Evolutionary conservation across 30 jellyfish, hydroid and myxozoan species (phyloP).

Genomic region (Aurelia coerulea): DNA sequence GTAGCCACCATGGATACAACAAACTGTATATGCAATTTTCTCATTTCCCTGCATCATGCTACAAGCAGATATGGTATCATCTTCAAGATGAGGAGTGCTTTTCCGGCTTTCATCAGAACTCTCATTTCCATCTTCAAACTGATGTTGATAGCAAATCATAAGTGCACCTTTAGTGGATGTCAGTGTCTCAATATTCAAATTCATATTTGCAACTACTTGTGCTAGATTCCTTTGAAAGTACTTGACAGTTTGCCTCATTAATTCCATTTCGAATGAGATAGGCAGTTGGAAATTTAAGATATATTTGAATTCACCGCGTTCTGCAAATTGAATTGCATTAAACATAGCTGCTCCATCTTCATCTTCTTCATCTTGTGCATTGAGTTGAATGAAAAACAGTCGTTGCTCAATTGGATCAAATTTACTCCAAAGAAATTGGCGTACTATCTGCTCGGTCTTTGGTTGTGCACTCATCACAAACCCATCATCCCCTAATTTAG

Average conservation of each 20-base stretch:
- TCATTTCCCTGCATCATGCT: conserved; percentile 35
- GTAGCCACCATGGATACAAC: conserved; percentile 88
- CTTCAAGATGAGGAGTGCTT: conserved; percentile 41
- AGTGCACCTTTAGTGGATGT: conserved; percentile 69
- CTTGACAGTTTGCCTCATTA: conserved; percentile 50
- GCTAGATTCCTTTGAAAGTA: conserved; percentile 53
- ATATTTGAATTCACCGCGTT: conserved; percentile 62
- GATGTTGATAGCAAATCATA: conserved; percentile 82
- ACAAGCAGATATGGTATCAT: conserved; percentile 50
- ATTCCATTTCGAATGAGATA: conserved; percentile 51
- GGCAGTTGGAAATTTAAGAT: conserved; percentile 76
- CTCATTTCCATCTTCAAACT: conserved; percentile 9
- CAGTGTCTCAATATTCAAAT: conserved; percentile 63
- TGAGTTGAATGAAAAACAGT: conserved; percentile 67
- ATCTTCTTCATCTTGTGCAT: conserved; percentile 82
- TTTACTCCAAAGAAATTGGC: conserved; percentile 84
- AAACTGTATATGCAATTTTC: conserved; percentile 55
- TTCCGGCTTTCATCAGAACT: background rate
- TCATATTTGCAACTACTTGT: conserved; percentile 34
- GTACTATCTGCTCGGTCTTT: conserved; percentile 73
- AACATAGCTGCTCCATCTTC: conserved; percentile 61
- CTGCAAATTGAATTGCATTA: conserved; percentile 71
- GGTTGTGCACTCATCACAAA: conserved; percentile 80
- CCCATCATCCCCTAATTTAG: conserved; percentile 74
- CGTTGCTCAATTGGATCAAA: conserved; percentile 81